phyloP scores from a whole-genome alignment of 2,888 invertebrate genomes.

The Agriotes lineatus region DNA sequence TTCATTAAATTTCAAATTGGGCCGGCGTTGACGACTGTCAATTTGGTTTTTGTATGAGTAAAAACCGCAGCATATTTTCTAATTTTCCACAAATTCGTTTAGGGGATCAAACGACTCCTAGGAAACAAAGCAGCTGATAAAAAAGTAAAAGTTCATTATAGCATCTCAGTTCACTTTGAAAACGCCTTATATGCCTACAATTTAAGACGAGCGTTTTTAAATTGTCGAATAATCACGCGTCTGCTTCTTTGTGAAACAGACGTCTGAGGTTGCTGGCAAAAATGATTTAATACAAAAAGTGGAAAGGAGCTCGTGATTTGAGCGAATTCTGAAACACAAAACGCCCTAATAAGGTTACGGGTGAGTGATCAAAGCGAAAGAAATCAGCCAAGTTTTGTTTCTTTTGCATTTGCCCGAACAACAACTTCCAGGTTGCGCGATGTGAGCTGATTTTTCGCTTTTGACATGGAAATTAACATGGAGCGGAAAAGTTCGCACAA shows the following conservation, averaged over 20 bases:
- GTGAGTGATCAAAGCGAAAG: constrained; percentile 34
- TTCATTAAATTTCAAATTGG: too few relatives aligned
- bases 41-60: too few relatives aligned
- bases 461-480: constrained; percentile 32
- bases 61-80: too few relatives aligned
- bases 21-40: too few relatives aligned
- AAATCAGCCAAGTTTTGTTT: constrained; percentile 23
- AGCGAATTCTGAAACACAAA: constrained; percentile 32
- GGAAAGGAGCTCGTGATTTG: constrained; percentile 8
- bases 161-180: neutral
- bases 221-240: neutral
- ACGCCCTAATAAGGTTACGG: constrained; percentile 28
- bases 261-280: constrained; percentile 4
- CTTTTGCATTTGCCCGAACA: constrained; percentile 13
- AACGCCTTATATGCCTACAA: neutral
- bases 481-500: constrained; percentile 4
- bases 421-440: constrained; percentile 23
- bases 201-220: neutral
- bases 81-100: too few relatives aligned
- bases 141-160: neutral
- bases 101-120: too few relatives aligned
- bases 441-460: constrained; percentile 26
- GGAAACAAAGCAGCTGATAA: neutral
- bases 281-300: constrained; percentile 13
- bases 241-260: neutral